Evolutionary conservation across 2,888 invertebrate species (phyloP), one percentile per base, ranked within the genome.

Genomic region (Drosophila incognita): DNA sequence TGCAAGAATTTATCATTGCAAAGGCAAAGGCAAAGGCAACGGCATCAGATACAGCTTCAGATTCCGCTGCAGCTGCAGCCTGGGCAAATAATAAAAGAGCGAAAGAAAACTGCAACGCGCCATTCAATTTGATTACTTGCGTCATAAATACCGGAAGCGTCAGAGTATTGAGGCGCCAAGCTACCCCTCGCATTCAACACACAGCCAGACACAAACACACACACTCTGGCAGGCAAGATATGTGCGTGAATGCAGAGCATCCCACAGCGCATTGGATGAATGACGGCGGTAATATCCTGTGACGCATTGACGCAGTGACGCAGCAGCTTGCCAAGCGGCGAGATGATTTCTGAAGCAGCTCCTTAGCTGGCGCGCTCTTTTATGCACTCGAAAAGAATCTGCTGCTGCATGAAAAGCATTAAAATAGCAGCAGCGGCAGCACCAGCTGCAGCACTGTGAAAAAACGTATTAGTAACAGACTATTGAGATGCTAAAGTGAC

Each of bases 241-340:
- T 87, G 90, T 87, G 86, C 81, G 86, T 88, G 86, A 61, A 51
- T 35, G 71, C 57, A 48, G 46, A 54, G 61, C 74, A 74, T 53
- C 48, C n/a, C 48, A 51, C 21, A 52, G 54, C 36, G 53, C 36
- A 40, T 33, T 71, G 70, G 76, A 77, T 83, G 87, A 90, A 87
- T 87, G 87, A 87, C 87, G 90, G 90, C 89, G 90, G 90, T 87
- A 87, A 87, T 87, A 87, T 87, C 87, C 90, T 90, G 89, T 83
- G 90, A 70, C 65, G 86, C 88, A 87, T 74, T 89, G 89, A 87
- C 79, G 89, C 87, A 89, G 83, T 81, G 83, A 78, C 70, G 69
- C 70, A 80, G 86, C 82, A 66, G 63, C 64, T 48, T 69, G 51
- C 61, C 59, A 68, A 63, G 51, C 57, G 65, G 60, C 68, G 42